These are phyloP conservation scores for Drosophila greeni DNA, from an alignment of 2,888 invertebrate species.

Conservation along the genomic window DNA sequence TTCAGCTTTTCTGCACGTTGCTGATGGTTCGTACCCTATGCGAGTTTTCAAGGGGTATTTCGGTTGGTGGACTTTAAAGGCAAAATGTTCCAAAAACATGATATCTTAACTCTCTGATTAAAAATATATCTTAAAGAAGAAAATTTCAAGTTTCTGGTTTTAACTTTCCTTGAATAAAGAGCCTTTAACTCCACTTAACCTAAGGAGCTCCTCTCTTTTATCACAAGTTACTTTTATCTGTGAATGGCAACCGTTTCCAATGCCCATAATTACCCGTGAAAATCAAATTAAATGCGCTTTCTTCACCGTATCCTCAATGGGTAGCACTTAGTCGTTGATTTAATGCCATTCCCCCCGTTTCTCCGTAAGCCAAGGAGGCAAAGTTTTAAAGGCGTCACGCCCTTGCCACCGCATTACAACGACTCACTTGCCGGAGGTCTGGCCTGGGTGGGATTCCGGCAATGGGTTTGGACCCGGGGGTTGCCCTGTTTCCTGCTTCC, in stretches of 20 bases:
- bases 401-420: slow-evolving; percentile 55
- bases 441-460: slow-evolving; percentile 6
- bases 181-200: neutral
- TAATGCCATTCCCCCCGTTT: neutral
- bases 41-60: neutral
- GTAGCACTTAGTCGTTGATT: slow-evolving; percentile 22
- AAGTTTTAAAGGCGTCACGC: slow-evolving; percentile 56
- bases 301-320: slow-evolving; percentile 1
- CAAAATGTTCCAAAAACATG: no score
- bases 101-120: neutral
- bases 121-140: neutral
- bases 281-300: slow-evolving; percentile 11
- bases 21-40: slow-evolving; percentile 48
- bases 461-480: slow-evolving; percentile 9
- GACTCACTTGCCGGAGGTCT: slow-evolving; percentile 46
- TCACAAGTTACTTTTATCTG: neutral
- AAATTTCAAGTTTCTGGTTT: neutral
- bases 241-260: neutral
- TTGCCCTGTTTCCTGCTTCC: slow-evolving; percentile 17
- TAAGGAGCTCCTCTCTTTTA: no score
- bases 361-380: slow-evolving; percentile 4
- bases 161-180: neutral
- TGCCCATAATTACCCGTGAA: slow-evolving; percentile 7
- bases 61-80: no score
- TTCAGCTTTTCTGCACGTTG: slow-evolving; percentile 60